Evolutionary conservation across 2,888 invertebrate species (phyloP).

Genomic region (Onchidella celtica): DNA sequence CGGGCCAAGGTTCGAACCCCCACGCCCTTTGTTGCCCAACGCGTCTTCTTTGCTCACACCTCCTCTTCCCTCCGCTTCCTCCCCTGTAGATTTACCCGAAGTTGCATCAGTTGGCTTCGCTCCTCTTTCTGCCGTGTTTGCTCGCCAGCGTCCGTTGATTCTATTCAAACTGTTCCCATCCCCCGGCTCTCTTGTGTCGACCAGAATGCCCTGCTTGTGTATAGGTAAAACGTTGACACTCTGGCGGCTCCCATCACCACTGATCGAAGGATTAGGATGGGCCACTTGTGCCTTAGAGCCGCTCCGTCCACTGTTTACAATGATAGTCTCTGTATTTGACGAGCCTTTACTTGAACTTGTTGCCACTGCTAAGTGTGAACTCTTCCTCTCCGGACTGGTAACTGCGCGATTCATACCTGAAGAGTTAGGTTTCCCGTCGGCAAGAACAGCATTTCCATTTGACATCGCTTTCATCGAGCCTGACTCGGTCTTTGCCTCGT

Average conservation of each 20-base stretch:
- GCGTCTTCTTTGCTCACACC: neutral
- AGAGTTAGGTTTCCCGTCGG: constrained; percentile 11
- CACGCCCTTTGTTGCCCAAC: neutral
- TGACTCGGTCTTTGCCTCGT: too few relatives aligned
- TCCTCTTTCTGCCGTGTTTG: constrained; percentile 16
- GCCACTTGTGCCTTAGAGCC: neutral
- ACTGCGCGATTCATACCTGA: neutral
- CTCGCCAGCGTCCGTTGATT: neutral
- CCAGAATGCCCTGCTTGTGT: neutral
- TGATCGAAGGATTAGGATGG: neutral
- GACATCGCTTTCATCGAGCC: too few relatives aligned
- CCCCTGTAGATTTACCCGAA: neutral
- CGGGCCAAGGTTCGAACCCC: constrained; percentile 37
- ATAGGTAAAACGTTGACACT: constrained; percentile 7
- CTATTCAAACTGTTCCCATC: constrained; percentile 8
- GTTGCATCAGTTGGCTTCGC: neutral
- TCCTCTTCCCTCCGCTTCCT: neutral
- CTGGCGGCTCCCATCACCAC: neutral
- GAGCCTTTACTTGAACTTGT: neutral
- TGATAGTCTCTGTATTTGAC: constrained; percentile 9
- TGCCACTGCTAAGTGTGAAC: constrained; percentile 4
- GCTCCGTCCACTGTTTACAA: constrained; percentile 33
- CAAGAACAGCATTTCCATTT: neutral
- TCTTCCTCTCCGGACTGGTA: neutral
- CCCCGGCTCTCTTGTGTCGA: neutral